Percentiles rank a stretch among this genome's conserved stretches.
Conservation (phyloP, 2,797 vertebrate species). For the Pipistrellus nathusii region DNA sequence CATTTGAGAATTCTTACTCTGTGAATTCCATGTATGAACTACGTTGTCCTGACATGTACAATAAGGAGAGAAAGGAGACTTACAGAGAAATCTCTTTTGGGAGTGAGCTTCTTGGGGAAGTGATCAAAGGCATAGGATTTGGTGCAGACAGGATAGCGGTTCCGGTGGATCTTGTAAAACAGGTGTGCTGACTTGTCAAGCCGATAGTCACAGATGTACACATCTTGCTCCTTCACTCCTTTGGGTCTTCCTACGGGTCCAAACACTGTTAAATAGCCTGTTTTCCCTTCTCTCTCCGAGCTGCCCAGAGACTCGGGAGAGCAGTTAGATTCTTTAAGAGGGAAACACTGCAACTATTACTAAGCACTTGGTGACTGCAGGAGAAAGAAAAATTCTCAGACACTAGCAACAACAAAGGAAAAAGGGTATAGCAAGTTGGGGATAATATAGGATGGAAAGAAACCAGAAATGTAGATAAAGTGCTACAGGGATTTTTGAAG, state of each 20-base stretch:
- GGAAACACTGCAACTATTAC: not conserved
- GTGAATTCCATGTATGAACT: not conserved
- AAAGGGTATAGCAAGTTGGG: not conserved
- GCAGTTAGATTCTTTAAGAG: not conserved
- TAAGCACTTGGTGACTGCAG: not conserved
- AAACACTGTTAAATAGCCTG: slow-evolving; percentile 52
- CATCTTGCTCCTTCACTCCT: slow-evolving; percentile 96
- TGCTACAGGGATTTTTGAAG: not conserved
- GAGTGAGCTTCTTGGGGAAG: slow-evolving; percentile 96
- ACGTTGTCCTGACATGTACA: not conserved
- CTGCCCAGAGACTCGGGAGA: not conserved
- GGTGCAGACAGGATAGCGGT: slow-evolving; percentile 98
- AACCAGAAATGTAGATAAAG: not conserved
- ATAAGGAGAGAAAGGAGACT: slow-evolving; percentile 75
- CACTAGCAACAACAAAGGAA: not conserved
- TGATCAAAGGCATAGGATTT: slow-evolving; percentile 98
- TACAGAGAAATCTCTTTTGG: slow-evolving; percentile 98
- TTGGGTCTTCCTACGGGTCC: slow-evolving; percentile 94
- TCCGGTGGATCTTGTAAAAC: slow-evolving; percentile 99
- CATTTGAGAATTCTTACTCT: not conserved
- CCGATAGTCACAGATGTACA: slow-evolving; percentile 99
- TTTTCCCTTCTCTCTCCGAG: not conserved
- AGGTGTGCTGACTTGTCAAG: slow-evolving; percentile 98
- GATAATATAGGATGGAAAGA: not conserved
- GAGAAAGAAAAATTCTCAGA: not conserved